Base-by-base conservation (phyloP, 2,888 invertebrate species). In the Sarcophaga rosellei region DNA sequence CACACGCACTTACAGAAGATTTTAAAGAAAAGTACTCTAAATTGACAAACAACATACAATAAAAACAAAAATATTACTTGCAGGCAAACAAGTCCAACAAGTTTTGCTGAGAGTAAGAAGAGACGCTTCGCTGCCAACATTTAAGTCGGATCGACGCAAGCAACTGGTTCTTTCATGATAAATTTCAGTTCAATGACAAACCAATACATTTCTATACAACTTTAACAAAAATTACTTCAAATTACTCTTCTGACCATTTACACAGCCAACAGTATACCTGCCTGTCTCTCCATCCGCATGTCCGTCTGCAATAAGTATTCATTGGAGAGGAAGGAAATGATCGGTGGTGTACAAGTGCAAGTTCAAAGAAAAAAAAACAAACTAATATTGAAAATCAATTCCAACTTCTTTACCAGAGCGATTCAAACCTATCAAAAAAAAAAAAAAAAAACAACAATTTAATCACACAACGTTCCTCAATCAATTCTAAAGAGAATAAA, bases 181-280 rank as follows among this genome's bases (percentile, higher is more conserved):
- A 79, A 84, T 84, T 84, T 84, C 59, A 70, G 75, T 79, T 84
- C 84, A 79, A 84, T 79, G 79, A 84, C 84, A 84, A 79, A 45
- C 79, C 63, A 84, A 84, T 84, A 79, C 79, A 84, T 84, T 79
- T 75, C 35, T 65, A 75, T 69, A 69, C 74, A 78, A 68, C 77
- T 35, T 61, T 65, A 66, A 66, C 1, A 21, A 68, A 15, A 57
- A 78, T 73, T 15, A 77, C 63, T 65, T 69, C 12, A 12, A 20
- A 72, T 57, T 53, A 6, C 20, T 69, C 44, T 65, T 65, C 35
- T 68, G 72, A 5, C 53, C 17, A 20, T 44, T 44, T 53, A 20
- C 12, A 59, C 25, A 72, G 65, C 63, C 45, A 65, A 8, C 35
- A 1, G 10, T 35, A 35, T 35, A 35, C 25, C 63, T 15, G 25